phyloP scores from a whole-genome alignment of 2,888 invertebrate species.

The Linyphia triangularis region DNA sequence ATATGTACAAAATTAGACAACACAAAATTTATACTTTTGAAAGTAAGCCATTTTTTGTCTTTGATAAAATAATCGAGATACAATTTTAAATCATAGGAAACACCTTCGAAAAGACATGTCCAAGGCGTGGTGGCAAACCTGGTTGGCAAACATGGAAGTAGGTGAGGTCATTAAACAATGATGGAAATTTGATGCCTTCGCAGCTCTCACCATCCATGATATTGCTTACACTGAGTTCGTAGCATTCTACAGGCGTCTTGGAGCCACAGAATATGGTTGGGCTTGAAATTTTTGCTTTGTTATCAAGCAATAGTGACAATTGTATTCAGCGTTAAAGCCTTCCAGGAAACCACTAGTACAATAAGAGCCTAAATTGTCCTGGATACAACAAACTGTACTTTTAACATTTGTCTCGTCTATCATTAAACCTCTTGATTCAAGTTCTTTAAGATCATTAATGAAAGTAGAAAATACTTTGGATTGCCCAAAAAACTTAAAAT shows the following conservation, averaged over 20 bases:
- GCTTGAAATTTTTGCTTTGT: neutral
- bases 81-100: slow-evolving; percentile 4
- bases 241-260: neutral
- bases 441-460: slow-evolving; percentile 14
- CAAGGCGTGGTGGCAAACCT: slow-evolving; percentile 33
- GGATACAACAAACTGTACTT: slow-evolving; percentile 15
- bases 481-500: slow-evolving; percentile 9
- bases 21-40: neutral
- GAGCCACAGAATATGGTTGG: neutral
- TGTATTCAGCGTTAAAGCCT: neutral
- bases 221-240: neutral
- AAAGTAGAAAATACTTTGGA: slow-evolving; percentile 2
- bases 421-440: neutral
- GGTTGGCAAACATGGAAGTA: slow-evolving; percentile 24
- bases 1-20: neutral
- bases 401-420: neutral
- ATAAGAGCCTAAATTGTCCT: slow-evolving; percentile 16
- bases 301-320: neutral
- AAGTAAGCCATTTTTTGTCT: slow-evolving; percentile 9
- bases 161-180: neutral
- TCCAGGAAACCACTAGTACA: slow-evolving; percentile 28
- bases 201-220: neutral
- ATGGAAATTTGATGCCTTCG: slow-evolving; percentile 4
- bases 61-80: slow-evolving; percentile 15
- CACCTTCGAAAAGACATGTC: slow-evolving; percentile 9